Percentiles rank a stretch among this genome's conserved stretches.
These are phyloP conservation scores for Mastigias papua DNA, from an alignment of 30 jellyfish, hydroid and myxozoan species.

Conservation along the genomic window DNA sequence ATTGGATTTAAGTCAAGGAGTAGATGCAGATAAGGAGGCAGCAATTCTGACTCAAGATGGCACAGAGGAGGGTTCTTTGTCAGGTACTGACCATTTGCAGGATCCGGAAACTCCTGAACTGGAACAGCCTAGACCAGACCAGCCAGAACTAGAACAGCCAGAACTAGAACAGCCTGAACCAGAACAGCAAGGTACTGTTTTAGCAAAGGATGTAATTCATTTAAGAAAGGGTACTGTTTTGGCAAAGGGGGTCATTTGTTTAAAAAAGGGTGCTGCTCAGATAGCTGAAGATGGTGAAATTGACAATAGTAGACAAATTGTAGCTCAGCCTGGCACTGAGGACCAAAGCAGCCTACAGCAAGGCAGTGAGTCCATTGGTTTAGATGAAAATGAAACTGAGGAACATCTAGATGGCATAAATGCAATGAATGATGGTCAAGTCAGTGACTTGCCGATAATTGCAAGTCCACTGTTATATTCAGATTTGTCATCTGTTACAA, in stretches of 20 bases:
- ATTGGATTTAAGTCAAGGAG: background rate
- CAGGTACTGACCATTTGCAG: background rate
- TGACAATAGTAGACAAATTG: background rate
- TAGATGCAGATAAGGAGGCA: background rate
- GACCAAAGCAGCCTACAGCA: background rate
- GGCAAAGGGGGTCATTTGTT: background rate
- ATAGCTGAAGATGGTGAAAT: background rate
- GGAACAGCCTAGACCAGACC: background rate
- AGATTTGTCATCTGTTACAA: background rate
- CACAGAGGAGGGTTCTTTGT: conserved; percentile 28
- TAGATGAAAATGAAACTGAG: background rate
- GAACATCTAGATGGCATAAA: background rate
- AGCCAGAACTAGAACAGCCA: background rate
- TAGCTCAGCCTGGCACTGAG: too few species aligned
- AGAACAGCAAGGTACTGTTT: background rate
- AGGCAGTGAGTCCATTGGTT: background rate
- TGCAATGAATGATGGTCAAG: conserved; percentile 1
- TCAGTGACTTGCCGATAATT: conserved; percentile 26
- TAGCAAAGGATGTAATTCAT: background rate
- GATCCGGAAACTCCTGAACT: conserved; percentile 16
- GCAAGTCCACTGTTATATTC: conserved; percentile 38
- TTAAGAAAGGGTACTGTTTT: background rate
- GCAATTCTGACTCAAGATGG: conserved; percentile 16
- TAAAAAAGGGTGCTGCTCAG: background rate
- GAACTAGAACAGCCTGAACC: conserved; percentile 1